These are phyloP conservation scores for Luperina nickerlii DNA, from an alignment of 2,888 invertebrate species.

Conservation along the genomic window DNA sequence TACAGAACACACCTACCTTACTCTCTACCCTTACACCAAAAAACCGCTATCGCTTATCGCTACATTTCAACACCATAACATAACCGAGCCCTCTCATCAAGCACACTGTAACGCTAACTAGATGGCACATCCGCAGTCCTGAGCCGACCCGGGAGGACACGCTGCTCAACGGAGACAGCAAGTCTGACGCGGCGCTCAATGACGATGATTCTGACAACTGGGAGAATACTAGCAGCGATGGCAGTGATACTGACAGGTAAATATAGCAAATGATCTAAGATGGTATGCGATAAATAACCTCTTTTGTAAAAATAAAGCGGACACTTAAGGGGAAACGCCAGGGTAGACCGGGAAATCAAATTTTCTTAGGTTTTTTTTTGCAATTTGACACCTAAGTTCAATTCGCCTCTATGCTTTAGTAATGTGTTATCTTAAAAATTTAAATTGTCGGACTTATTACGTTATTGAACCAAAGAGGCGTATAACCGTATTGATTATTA, in stretches of 20 bases:
- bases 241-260: conserved; percentile 88
- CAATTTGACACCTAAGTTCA: no score
- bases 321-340: no score
- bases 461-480: no score
- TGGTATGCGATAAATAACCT: not conserved
- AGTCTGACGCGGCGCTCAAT: conserved; percentile 76
- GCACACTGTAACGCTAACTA: conserved; percentile 60
- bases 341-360: no score
- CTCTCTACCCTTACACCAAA: not conserved
- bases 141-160: conserved; percentile 84
- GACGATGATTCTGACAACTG: conserved; percentile 89
- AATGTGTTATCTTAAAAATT: no score
- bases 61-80: conserved; percentile 8
- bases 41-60: conserved; percentile 34
- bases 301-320: not conserved
- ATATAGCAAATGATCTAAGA: not conserved
- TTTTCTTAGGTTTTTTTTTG: no score
- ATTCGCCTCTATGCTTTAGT: no score
- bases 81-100: conserved; percentile 33
- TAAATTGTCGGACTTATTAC: no score
- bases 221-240: conserved; percentile 89
- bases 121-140: conserved; percentile 76
- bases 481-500: no score
- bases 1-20: not conserved
- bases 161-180: conserved; percentile 85